Evolutionary conservation across 2,113 vertebrate genomes (phyloP).

Genomic region (Nycticryphes semicollaris): DNA sequence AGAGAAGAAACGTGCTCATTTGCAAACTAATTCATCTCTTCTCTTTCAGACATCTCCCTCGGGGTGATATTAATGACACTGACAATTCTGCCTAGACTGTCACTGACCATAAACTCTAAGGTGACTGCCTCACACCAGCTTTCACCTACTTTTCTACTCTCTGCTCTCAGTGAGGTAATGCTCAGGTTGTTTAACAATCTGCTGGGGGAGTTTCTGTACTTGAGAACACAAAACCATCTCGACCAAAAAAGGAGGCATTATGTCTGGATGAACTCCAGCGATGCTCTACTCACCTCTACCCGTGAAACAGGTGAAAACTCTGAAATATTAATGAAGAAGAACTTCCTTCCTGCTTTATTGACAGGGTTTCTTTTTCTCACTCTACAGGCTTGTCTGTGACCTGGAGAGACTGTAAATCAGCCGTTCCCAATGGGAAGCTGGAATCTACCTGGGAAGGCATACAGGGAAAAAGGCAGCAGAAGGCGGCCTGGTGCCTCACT

Average conservation of each 20-base stretch:
- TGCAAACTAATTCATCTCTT: background rate
- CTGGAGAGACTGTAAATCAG: background rate
- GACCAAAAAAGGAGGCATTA: background rate
- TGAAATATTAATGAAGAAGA: background rate
- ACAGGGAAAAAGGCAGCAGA: background rate
- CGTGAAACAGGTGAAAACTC: background rate
- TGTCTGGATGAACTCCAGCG: background rate
- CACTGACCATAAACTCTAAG: background rate
- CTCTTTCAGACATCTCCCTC: background rate
- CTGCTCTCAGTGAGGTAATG: background rate
- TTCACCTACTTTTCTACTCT: background rate
- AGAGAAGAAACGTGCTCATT: background rate
- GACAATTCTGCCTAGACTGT: background rate
- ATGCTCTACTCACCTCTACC: background rate
- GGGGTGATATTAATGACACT: background rate
- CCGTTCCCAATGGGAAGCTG: background rate
- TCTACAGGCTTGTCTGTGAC: background rate
- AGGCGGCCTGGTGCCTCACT: background rate
- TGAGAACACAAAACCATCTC: background rate
- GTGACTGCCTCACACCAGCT: background rate
- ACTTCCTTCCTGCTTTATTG: background rate
- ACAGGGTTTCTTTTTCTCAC: background rate
- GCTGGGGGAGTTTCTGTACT: background rate
- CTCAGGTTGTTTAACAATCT: background rate
- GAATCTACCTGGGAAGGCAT: background rate